These are phyloP conservation scores for Drosophila nr. medialis DNA, from an alignment of 2,888 invertebrate species.

Conservation along the genomic window DNA sequence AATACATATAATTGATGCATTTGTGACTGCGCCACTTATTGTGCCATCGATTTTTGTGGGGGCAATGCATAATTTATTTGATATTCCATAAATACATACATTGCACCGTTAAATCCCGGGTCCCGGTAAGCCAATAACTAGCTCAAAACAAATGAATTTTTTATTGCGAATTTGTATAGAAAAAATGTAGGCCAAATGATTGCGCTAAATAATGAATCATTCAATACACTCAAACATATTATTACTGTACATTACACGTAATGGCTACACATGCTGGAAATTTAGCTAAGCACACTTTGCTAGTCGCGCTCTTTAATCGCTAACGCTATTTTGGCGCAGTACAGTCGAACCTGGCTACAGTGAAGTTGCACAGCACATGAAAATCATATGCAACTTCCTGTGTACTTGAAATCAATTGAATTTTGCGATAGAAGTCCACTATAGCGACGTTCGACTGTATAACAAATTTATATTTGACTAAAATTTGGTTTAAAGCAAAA, in stretches of 20 bases:
- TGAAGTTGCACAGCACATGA: not conserved
- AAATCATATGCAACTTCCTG: not conserved
- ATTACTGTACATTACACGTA: conserved; percentile 25
- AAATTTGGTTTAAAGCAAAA: conserved; percentile 52
- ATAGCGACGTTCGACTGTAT: conserved; percentile 11
- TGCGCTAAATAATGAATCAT: conserved; percentile 3
- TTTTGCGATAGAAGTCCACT: not conserved
- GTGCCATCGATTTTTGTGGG: conserved; percentile 3
- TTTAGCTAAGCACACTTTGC: conserved; percentile 39
- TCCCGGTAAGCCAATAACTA: not conserved
- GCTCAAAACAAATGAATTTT: conserved; percentile 43
- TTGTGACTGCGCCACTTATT: not conserved
- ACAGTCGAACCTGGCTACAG: conserved; percentile 1
- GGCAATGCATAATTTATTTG: not conserved
- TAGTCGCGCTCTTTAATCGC: conserved; percentile 14
- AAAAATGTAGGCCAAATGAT: conserved; percentile 14
- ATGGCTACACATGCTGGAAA: conserved; percentile 17
- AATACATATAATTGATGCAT: not conserved
- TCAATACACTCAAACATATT: conserved; percentile 6
- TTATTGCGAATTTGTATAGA: conserved; percentile 46
- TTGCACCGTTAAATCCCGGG: not conserved
- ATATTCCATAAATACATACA: not conserved
- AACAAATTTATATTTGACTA: conserved; percentile 46
- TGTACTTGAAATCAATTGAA: not conserved
- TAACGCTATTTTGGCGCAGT: conserved; percentile 1